These are phyloP conservation scores for Dissostichus mawsoni DNA, from an alignment of 2,113 vertebrate species.

Conservation along the genomic window DNA sequence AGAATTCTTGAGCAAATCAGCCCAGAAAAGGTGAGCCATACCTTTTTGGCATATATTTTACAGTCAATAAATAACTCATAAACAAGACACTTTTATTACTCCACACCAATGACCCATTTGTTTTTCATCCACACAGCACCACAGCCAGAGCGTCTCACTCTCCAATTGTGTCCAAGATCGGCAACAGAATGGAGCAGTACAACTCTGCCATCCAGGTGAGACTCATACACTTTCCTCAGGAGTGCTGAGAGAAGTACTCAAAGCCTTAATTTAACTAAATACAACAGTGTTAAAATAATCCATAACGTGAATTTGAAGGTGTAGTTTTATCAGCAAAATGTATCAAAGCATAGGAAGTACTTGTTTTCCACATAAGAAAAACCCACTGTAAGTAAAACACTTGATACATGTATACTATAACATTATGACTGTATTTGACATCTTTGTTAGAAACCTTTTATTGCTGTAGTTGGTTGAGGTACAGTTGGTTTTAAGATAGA, in stretches of 20 bases:
- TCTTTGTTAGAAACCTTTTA: background rate
- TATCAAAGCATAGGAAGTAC: background rate
- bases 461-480: background rate
- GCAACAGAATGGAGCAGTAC: slow-evolving; percentile 94
- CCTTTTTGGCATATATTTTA: background rate
- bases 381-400: background rate
- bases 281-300: background rate
- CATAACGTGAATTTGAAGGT: background rate
- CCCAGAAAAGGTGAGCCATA: slow-evolving; percentile 91
- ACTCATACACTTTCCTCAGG: background rate
- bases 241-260: too few species aligned
- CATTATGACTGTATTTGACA: background rate
- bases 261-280: too few species aligned
- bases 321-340: too few species aligned
- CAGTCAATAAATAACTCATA: background rate
- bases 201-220: slow-evolving; percentile 93
- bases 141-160: slow-evolving; percentile 87
- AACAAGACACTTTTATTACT: background rate
- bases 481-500: background rate
- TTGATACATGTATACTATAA: too few species aligned
- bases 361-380: background rate
- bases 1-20: slow-evolving; percentile 94
- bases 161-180: slow-evolving; percentile 92
- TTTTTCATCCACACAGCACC: slow-evolving; percentile 67
- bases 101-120: background rate